Base-by-base conservation (phyloP, 2,113 vertebrate species). In the Gadus macrocephalus region DNA sequence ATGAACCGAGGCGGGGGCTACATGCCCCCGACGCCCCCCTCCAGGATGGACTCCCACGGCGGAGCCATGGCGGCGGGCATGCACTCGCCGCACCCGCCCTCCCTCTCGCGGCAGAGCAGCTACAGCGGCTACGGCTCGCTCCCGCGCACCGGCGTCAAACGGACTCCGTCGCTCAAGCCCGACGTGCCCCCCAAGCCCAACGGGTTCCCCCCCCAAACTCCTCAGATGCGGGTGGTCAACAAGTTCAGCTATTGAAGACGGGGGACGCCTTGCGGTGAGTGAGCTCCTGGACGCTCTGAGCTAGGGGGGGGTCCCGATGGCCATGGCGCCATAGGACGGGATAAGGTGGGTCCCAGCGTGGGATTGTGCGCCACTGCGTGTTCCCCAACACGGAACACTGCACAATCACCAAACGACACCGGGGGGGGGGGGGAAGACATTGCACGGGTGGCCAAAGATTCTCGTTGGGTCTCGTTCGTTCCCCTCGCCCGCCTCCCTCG, bases 181-280 rank as follows among this genome's bases (percentile, higher is more conserved):
- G 96, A 98, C 0, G 94, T 99, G 88, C 97, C 97, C 81, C 96
- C 96, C 81, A 99, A 99, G 92, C 96, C 97, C 76, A 96, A 90
- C 72, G 88, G 95, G 3, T 97, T 98, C 60, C 90, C 92, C 76
- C 96, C 94, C 85, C 96, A 97, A 77, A 95, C 95, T 62, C 88
- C 95, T 6, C 93, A 97, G 70, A 95, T 97, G 91, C 94, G 95
- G 90, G 93, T 94, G 75, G 93, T 96, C 81, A 98, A 96, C 87
- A 99, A 99, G 88, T 99, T 96, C 89, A 98, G 95, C 79, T 99
- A 98, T 90, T 99, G 19, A 92, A 85, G 74, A 70, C 62, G 79
- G 70, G 70, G 61, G 66, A 77, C 79, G 85, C 90, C 87, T 66
- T 72, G 81, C 77, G n/a, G 42, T 76, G 62, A 67, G 64, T 76